Base-by-base conservation (phyloP, 2,888 invertebrate genomes). In the Phytoseiulus persimilis region DNA sequence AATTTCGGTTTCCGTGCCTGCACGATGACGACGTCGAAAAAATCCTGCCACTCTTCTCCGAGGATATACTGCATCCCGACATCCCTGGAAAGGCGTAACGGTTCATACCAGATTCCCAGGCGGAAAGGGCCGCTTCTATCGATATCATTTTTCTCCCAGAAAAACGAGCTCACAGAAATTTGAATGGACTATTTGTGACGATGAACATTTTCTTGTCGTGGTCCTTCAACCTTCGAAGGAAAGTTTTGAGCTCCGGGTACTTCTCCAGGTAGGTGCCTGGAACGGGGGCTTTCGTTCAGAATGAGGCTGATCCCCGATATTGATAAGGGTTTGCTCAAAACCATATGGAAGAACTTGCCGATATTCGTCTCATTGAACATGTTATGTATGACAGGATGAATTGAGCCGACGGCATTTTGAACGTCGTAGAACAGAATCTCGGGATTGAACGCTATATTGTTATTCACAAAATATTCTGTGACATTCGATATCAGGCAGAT, bases 1-100 rank as follows among this genome's bases (percentile, higher is more conserved):
- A 99, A 99, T 92, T 95, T 95, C 0, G 99, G 99, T 92, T 99
- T 99, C 92, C 97, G 95, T 0, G 99, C 98, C 92, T 96, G 96
- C 0, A 97, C 97, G 90, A 99, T 96, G 83, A 98, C 95, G 32
- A 98, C 96, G 93, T 99, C 97, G 93, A 99, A 99, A 92, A 95
- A 95, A 0, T 96, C 95, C 90, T 95, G 94, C 99, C 99, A 99
- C 91, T 97, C 95, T 9, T 94, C 92, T 0, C 98, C 98, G 0
- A 97, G 95, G 91, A 99, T 94, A 93, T 96, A 95, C 90, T 94
- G 95, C 97, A 99, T 97, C 0, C 98, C 98, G 90, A 95, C 95
- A 93, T 98, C 95, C 23, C 39, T 39, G 39, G n/a, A n/a, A n/a
- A n/a, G n/a, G n/a, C n/a, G n/a, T n/a, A n/a, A n/a, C n/a, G n/a